A percentile compares a stretch with the other conserved stretches of the same genome.
Conservation (phyloP, 1,140 invertebrate species). For the Drosophila burlai region DNA sequence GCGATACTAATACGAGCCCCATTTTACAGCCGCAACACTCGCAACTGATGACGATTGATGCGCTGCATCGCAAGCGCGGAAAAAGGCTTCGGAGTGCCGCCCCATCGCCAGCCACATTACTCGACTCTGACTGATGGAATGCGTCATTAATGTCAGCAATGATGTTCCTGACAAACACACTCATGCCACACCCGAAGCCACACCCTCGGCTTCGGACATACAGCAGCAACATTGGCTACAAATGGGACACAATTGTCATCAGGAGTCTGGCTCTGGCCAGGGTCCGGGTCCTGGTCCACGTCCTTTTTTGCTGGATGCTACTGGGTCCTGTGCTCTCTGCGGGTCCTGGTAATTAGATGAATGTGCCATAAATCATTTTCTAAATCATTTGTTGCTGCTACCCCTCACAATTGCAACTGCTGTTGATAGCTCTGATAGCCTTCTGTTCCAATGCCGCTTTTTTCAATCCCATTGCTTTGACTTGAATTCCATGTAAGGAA, state of each 20-base stretch:
- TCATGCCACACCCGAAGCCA: slow-evolving; percentile 27
- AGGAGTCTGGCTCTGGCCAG: slow-evolving; percentile 24
- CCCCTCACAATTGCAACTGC: slow-evolving; percentile 42
- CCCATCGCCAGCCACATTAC: slow-evolving; percentile 4
- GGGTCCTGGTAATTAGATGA: slow-evolving; percentile 80
- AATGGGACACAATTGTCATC: slow-evolving; percentile 76
- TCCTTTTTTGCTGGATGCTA: slow-evolving; percentile 63
- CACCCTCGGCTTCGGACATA: slow-evolving; percentile 5
- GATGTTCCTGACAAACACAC: slow-evolving; percentile 68
- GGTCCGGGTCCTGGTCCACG: slow-evolving; percentile 49
- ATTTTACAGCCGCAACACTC: slow-evolving; percentile 39
- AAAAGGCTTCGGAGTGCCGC: slow-evolving; percentile 56
- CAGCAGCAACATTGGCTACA: slow-evolving; percentile 49
- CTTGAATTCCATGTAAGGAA: slow-evolving; percentile 9
- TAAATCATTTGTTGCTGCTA: slow-evolving; percentile 76
- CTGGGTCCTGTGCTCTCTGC: slow-evolving; percentile 47
- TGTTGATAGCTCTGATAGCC: slow-evolving; percentile 38
- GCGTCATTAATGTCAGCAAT: slow-evolving; percentile 81
- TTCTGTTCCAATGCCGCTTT: slow-evolving; percentile 21
- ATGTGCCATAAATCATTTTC: slow-evolving; percentile 82
- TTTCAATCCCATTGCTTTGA: slow-evolving; percentile 51
- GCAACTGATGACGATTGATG: slow-evolving; percentile 77
- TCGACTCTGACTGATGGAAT: slow-evolving; percentile 69
- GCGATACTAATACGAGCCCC: slow-evolving; percentile 75
- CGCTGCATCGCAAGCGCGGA: slow-evolving; percentile 65